Evolutionary conservation across 1,140 invertebrate genomes (phyloP).

Genomic region (Diorhabda elongata): DNA sequence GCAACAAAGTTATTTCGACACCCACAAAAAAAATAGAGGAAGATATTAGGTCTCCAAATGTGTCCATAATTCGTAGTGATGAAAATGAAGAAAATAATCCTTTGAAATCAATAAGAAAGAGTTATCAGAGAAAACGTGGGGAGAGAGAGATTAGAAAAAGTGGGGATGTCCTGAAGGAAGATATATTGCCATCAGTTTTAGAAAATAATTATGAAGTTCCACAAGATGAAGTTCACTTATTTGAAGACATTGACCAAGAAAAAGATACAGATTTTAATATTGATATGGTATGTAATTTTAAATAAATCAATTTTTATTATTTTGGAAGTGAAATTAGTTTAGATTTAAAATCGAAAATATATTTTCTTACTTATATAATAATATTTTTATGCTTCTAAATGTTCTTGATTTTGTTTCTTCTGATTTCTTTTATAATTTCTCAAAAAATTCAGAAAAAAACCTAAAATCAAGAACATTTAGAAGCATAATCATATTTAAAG

Average conservation of each 20-base stretch:
- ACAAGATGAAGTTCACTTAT: slow-evolving; percentile 1
- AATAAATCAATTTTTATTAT: background rate
- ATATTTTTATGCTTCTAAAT: too few species aligned
- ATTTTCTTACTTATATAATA: background rate
- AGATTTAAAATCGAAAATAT: background rate
- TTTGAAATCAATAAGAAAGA: background rate
- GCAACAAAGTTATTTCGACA: background rate
- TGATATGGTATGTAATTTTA: background rate
- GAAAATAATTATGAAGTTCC: background rate
- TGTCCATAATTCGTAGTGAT: background rate
- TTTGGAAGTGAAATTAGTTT: background rate
- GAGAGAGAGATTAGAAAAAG: background rate
- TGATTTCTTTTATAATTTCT: background rate
- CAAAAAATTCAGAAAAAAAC: background rate
- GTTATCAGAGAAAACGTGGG: background rate
- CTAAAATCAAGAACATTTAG: too few species aligned
- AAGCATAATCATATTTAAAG: too few species aligned
- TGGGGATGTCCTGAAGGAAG: background rate
- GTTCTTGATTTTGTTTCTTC: background rate
- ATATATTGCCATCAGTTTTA: background rate
- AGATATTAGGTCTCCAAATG: background rate
- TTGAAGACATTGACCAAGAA: slow-evolving; percentile 4
- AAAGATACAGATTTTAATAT: background rate
- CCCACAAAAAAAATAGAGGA: background rate
- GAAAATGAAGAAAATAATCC: background rate